Evolutionary conservation across 2,888 invertebrate genomes (phyloP), one percentile per base, ranked within the genome.

Genomic region (Cryptocheilus praepositus): DNA sequence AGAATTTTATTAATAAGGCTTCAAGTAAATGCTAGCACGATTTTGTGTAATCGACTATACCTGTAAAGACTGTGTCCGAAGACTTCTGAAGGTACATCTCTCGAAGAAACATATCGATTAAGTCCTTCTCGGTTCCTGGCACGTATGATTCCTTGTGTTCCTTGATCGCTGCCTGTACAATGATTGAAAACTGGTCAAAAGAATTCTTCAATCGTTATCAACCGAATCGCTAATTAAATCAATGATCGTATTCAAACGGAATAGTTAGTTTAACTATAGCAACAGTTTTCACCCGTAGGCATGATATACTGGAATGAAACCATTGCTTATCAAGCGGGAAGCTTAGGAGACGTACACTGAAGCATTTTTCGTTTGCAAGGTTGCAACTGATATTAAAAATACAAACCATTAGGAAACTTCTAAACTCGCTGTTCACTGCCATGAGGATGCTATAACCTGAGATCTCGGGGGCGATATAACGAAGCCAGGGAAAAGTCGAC

Each of bases 21-120:
- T 25, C 25, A 5, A 25, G 3, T 25, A 25, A 25, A 25, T 25
- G 25, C 25, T 25, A 25, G 5, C 25, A 7, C 36, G 11, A 55
- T 52, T 57, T 36, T 44, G n/a, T n/a, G n/a, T n/a, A n/a, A n/a
- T n/a, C n/a, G n/a, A 19, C 4, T 13, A 15, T 71, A 80, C 74
- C 78, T 36, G 69, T 71, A 16, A 73, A 79, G 5, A 60, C 85
- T 4, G 84, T 78, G 3, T 81, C 71, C 21, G 83, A 69, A 3
- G 77, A 82, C 54, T 88, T 84, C 15, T 78, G 79, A 16, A 83
- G 78, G 53, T 89, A 85, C 91, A 93, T 93, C 88, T 93, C 92
- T 22, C 89, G 89, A 7, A 94, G 89, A 76, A 91, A 94, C 56
- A 92, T 89, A 81, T 92, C 92, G 54, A 94, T 93, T n/a, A 93